Evolutionary conservation across 2,888 invertebrate species (phyloP), one percentile per base, ranked within the genome.

Genomic region (Caenorhabditis macrosperma): DNA sequence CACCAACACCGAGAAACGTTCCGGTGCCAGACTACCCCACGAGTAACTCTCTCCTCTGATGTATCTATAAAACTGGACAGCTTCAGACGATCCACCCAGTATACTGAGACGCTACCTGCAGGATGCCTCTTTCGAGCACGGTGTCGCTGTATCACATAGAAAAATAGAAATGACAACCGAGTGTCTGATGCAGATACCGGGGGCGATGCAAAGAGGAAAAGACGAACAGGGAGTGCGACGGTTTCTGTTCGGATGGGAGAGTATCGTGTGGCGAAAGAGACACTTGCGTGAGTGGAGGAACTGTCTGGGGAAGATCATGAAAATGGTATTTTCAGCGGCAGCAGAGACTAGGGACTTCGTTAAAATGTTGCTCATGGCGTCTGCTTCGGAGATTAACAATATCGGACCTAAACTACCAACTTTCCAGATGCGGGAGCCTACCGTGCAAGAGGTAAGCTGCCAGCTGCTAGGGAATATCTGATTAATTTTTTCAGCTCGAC

Each of bases 181-280:
- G 3, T 2, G 9, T 2, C 22, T 55, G 33, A 55, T 55, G 55
- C 10, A 33, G 15, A 1, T 35, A 1, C 55, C 55, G 1, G 30
- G 35, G 10, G 22, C 15, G 5, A 35, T 1, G 24, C 4, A 55
- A 17, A 35, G 17, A 17, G 4, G 17, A 2, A 55, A 10, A 20
- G 28, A 12, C 20, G 35, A 33, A 22, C 1, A n/a, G 35, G 54
- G 6, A 12, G 15, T 55, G 17, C n/a, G 20, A 6, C n/a, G 20
- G 28, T 55, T 33, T 20, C 35, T 55, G 12, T 55, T 55, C 55
- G 55, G 55, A 33, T 55, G 33, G 55, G 33, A 55, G n/a, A 55
- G 55, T 33, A 1, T 55, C 2, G 20, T 28, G 20, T 55, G 55
- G 55, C 17, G 55, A 20, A 33, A 28, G 20, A 5, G 7, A 20